phyloP scores from a whole-genome alignment of 1,140 invertebrate species.

The Teleopsis dalmanni region DNA sequence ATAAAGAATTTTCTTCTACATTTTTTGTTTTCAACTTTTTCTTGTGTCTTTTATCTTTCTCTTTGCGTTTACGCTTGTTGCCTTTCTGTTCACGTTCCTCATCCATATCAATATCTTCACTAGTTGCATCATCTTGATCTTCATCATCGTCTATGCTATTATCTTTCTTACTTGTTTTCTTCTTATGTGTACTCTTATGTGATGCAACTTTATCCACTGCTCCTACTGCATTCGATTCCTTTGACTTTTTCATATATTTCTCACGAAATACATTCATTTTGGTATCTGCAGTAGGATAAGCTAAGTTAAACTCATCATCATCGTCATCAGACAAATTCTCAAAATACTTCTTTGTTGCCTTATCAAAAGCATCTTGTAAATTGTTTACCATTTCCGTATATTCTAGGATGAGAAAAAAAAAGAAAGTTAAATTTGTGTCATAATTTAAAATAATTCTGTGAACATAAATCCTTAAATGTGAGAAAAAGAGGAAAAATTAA shows the following conservation, averaged over 20 bases:
- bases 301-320: conserved; percentile 63
- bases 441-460: neutral
- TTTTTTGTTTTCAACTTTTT: conserved; percentile 41
- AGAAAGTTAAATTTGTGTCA: neutral
- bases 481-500: neutral
- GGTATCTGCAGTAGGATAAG: conserved; percentile 50
- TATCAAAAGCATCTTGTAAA: conserved; percentile 69
- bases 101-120: conserved; percentile 28
- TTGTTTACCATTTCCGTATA: conserved; percentile 83
- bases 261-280: conserved; percentile 45
- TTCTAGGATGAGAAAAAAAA: conserved; percentile 48
- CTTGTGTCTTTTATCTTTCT: conserved; percentile 43
- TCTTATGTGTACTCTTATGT: conserved; percentile 3
- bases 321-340: conserved; percentile 66
- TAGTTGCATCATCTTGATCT: neutral
- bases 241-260: conserved; percentile 35
- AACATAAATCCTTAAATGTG: neutral
- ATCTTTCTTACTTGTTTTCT: conserved; percentile 10
- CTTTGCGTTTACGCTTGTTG: conserved; percentile 38
- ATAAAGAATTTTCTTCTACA: conserved; percentile 3
- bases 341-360: conserved; percentile 69
- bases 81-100: conserved; percentile 35
- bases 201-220: conserved; percentile 2
- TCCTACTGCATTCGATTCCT: conserved; percentile 9
- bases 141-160: neutral